Percentiles rank a stretch among this genome's conserved stretches.
phyloP scores from a whole-genome alignment of 2,888 invertebrate genomes.

The Taenaris catops region DNA sequence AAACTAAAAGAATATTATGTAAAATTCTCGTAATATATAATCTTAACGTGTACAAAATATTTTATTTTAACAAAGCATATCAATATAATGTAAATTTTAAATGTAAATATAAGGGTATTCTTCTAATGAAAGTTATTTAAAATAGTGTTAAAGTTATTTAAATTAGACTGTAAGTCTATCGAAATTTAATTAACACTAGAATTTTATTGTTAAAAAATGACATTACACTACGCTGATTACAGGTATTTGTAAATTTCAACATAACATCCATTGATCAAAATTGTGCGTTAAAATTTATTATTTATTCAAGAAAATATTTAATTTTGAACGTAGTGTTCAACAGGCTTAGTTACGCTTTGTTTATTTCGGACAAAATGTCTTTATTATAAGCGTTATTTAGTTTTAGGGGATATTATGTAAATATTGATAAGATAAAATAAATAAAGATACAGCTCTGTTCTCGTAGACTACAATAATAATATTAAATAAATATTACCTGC shows the following conservation, averaged over 20 bases:
- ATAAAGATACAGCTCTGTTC: slow-evolving; percentile 26
- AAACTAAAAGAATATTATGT: too few species aligned
- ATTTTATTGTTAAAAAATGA: too few species aligned
- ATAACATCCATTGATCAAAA: too few species aligned
- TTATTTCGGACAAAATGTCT: slow-evolving; percentile 25
- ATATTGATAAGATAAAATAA: slow-evolving; percentile 41
- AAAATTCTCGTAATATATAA: too few species aligned
- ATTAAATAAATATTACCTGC: slow-evolving; percentile 19
- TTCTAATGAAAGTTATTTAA: neutral
- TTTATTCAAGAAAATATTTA: too few species aligned
- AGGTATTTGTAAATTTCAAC: too few species aligned
- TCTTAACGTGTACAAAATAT: slow-evolving; percentile 31
- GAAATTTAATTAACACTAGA: neutral
- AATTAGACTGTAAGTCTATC: slow-evolving; percentile 5
- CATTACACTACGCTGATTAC: too few species aligned
- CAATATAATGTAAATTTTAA: slow-evolving; percentile 42
- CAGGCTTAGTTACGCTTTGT: neutral
- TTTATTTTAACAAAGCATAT: slow-evolving; percentile 61
- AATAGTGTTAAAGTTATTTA: neutral
- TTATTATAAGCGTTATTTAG: slow-evolving; percentile 68
- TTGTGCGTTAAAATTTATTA: too few species aligned
- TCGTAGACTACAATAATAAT: slow-evolving; percentile 24
- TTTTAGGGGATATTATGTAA: slow-evolving; percentile 71
- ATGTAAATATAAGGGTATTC: slow-evolving; percentile 30
- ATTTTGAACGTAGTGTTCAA: neutral